Base-by-base conservation (phyloP, 2,888 invertebrate genomes). In the Drosophila macrothrix region DNA sequence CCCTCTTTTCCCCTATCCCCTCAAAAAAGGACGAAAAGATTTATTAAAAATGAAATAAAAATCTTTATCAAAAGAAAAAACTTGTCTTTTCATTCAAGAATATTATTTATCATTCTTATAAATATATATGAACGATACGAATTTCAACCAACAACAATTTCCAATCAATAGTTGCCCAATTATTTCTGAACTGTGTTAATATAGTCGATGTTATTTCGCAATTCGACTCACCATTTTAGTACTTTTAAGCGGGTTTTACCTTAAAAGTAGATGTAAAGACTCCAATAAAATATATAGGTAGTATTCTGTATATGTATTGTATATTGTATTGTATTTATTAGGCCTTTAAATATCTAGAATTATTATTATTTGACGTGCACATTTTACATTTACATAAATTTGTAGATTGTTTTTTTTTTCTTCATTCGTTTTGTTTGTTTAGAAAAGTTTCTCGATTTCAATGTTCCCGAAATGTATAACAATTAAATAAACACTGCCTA, bases 341-440 rank as follows among this genome's bases (percentile, higher is more conserved):
- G 84, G 86, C 88, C 84, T 58, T 85, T 90, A 85, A 90, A 85
- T 85, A 88, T 86, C 90, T 85, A 86, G 71, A 87, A 87, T 87
- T 87, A 84, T 80, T 89, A 82, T 90, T 87, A 89, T 87, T 90
- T 87, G 88, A 90, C 83, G 87, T 87, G 87, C 90, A 85, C 86
- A 87, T 75, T 89, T 90, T 87, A 89, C 88, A 90, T 89, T 89
- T 89, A 88, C 80, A 90, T 80, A 82, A 73, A 77, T 82, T 86
- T 78, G 53, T 75, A 73, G 65, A 79, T 60, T 69, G 64, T 80
- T 67, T 54, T 59, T 49, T 49, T 59, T 58, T 22, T 9, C 22
- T 61, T 67, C 41, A 28, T 67, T 76, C 58, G 58, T 71, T 53
- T 76, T 60, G 22, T 81, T 56, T 64, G 63, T 67, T 78, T 80